phyloP scores from a whole-genome alignment of 2,797 vertebrate genomes.

The Sebastiscus tertius region DNA sequence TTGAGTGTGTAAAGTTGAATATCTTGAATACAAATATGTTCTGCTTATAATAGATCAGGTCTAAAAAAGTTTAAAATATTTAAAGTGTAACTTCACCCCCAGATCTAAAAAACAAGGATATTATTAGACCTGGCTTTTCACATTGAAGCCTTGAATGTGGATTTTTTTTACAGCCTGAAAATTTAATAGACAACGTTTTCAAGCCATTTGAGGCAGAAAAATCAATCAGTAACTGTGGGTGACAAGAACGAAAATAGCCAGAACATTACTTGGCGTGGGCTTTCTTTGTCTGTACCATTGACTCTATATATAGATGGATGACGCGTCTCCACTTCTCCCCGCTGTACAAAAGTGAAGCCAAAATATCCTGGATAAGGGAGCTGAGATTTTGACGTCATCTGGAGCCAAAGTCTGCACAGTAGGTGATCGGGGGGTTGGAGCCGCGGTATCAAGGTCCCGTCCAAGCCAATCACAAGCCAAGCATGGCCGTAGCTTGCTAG shows the following conservation, averaged over 20 bases:
- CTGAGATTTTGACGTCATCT: too few species aligned
- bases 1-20: not conserved
- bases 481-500: too few species aligned
- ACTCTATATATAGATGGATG: too few species aligned
- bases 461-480: too few species aligned
- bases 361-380: too few species aligned
- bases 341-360: too few species aligned
- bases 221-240: constrained; percentile 4
- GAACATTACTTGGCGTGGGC: not conserved
- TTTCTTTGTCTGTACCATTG: not conserved
- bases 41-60: not conserved
- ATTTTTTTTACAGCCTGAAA: not conserved
- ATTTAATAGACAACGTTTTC: constrained; percentile 7
- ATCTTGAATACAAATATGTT: not conserved
- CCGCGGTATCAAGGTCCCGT: too few species aligned
- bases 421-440: too few species aligned
- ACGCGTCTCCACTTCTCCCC: too few species aligned
- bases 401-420: too few species aligned
- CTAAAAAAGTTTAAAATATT: not conserved
- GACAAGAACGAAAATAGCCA: not conserved
- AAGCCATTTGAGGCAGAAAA: constrained; percentile 34
- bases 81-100: not conserved
- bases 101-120: not conserved
- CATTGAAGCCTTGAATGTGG: constrained; percentile 4
- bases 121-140: constrained; percentile 17